A percentile compares a stretch with the other conserved stretches of the same genome.
Evolutionary conservation across 2,888 invertebrate species (phyloP).

Genomic region (Athetis lepigone): DNA sequence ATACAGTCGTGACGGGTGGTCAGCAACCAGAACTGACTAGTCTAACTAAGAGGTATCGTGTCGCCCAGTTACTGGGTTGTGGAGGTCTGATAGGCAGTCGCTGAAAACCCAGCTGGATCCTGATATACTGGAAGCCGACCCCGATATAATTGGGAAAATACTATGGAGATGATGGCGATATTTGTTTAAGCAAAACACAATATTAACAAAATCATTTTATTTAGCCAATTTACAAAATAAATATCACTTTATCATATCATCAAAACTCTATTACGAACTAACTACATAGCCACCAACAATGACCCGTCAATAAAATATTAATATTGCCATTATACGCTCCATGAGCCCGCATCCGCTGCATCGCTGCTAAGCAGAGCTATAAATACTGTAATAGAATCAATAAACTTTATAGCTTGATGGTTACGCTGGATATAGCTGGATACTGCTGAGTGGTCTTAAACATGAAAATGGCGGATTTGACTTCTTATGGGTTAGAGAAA

Average conservation of each 20-base stretch:
- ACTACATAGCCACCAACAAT: constrained; percentile 42
- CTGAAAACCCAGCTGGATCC: too few relatives aligned
- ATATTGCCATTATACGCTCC: constrained; percentile 42
- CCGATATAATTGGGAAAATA: too few relatives aligned
- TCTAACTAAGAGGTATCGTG: too few relatives aligned
- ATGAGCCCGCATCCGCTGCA: constrained; percentile 52
- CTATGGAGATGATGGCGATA: too few relatives aligned
- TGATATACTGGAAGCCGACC: too few relatives aligned
- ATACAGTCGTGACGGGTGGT: too few relatives aligned
- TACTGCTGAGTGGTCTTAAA: constrained; percentile 42
- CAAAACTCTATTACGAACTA: constrained; percentile 26
- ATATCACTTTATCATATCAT: constrained; percentile 1
- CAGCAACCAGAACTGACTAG: too few relatives aligned
- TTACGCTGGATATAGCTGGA: constrained; percentile 27
- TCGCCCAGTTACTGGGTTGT: too few relatives aligned
- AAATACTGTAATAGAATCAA: constrained; percentile 46
- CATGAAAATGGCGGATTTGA: constrained; percentile 28
- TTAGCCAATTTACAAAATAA: too few relatives aligned
- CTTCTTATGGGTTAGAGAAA: neutral
- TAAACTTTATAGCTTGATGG: constrained; percentile 50
- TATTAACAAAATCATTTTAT: too few relatives aligned
- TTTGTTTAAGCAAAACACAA: too few relatives aligned
- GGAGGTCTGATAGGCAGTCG: too few relatives aligned
- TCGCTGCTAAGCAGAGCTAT: constrained; percentile 45
- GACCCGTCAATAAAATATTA: constrained; percentile 59